These are phyloP conservation scores for Acronicta psi DNA, from an alignment of 2,888 invertebrate genomes.

Conservation along the genomic window DNA sequence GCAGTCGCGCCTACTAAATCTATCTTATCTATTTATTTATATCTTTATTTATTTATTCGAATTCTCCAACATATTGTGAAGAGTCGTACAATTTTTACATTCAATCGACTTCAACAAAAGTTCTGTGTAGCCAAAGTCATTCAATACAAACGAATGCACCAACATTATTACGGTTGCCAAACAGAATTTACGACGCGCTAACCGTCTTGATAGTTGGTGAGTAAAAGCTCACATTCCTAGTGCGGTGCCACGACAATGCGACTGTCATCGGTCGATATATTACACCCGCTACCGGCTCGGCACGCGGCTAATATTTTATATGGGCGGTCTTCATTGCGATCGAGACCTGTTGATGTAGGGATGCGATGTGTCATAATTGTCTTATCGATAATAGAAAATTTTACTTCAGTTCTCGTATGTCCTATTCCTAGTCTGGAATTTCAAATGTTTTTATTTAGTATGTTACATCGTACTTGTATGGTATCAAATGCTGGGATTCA, in stretches of 20 bases:
- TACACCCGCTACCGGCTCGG: slow-evolving; percentile 79
- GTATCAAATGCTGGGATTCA: too few relatives aligned
- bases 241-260: slow-evolving; percentile 71
- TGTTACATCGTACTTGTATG: too few relatives aligned
- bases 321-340: slow-evolving; percentile 87
- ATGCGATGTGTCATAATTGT: slow-evolving; percentile 51
- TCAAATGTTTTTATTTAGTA: too few relatives aligned
- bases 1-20: too few relatives aligned
- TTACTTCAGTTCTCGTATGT: background rate
- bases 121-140: background rate
- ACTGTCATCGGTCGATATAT: slow-evolving; percentile 81
- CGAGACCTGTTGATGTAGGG: slow-evolving; percentile 69
- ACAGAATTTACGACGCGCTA: slow-evolving; percentile 50
- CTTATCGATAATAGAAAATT: slow-evolving; percentile 33
- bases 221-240: slow-evolving; percentile 63
- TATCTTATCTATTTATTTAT: too few relatives aligned
- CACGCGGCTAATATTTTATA: slow-evolving; percentile 86
- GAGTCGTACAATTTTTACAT: too few relatives aligned
- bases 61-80: too few relatives aligned
- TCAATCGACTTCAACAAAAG: slow-evolving; percentile 8
- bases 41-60: too few relatives aligned
- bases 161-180: slow-evolving; percentile 35
- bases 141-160: background rate
- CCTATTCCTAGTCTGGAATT: too few relatives aligned
- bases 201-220: slow-evolving; percentile 39